Evolutionary conservation across 2,888 invertebrate genomes (phyloP), one percentile per base, ranked within the genome.

Genomic region (Scrobipalpa costella): DNA sequence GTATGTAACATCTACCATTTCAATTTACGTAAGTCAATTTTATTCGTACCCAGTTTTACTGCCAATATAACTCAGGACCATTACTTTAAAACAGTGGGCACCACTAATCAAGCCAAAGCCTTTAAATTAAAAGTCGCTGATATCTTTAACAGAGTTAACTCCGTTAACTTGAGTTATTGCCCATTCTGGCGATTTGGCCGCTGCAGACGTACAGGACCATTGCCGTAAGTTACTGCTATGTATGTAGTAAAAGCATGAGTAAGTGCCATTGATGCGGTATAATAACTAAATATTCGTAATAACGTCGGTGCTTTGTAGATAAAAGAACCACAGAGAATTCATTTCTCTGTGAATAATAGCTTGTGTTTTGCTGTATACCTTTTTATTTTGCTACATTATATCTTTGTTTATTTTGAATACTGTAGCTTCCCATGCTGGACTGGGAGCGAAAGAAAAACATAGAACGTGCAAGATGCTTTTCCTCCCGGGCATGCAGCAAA

Each of bases 161-260:
- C 33, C 55, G 77, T 74, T 73, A 73, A 73, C 64, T 70, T 82
- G 82, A 82, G 71, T 78, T 76, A 82, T 80, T 71, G 72, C 67
- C 77, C 72, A 76, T 78, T 78, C 68, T 71, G 57, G 36, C 59
- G 59, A 47, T 63, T 65, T 55, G 62, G 62, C 55, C 33, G 64
- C 38, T 36, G 47, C 55, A 61, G 61, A 60, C 57, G 49, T 58
- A 44, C 17, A 40, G 61, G 34, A 55, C 65, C 38, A 65, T 65
- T 65, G 21, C 40, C 13, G 17, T 65, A 61, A 63, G 57, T 63
- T 65, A 65, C 58, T 58, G 27, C 63, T 59, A 15, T 38, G 44
- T 19, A n/a, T 50, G 50, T 57, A 49, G 27, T 19, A 50, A 19
- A 17, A 19, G 11, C 11, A 49, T 63, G 63, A 63, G 49, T 63